Conservation (phyloP, 2,113 vertebrate genomes). For the Etia nguti region DNA sequence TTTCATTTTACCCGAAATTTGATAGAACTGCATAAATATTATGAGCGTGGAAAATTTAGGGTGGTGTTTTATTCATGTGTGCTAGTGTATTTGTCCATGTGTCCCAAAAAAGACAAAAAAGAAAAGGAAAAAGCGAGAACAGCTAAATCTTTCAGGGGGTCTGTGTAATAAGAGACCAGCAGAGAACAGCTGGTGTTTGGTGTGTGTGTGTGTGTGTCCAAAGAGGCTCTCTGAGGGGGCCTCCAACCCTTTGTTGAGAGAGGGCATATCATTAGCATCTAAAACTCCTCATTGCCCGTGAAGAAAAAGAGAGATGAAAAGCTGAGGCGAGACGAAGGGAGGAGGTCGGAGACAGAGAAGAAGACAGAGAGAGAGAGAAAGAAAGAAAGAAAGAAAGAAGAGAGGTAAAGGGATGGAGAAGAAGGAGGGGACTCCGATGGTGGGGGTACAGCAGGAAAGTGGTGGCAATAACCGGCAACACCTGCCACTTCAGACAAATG, state of each 20-base stretch:
- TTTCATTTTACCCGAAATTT: neutral
- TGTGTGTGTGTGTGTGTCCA: slow-evolving; percentile 36
- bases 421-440: neutral
- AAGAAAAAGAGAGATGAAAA: slow-evolving; percentile 22
- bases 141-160: slow-evolving; percentile 17
- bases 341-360: neutral
- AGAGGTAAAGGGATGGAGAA: neutral
- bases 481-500: slow-evolving; percentile 36
- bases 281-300: slow-evolving; percentile 61
- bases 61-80: neutral
- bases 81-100: neutral
- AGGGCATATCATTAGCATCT: slow-evolving; percentile 71
- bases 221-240: slow-evolving; percentile 34
- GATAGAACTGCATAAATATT: neutral
- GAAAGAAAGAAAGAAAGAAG: neutral
- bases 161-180: slow-evolving; percentile 48
- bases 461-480: slow-evolving; percentile 46
- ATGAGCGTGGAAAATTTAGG: neutral
- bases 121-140: neutral
- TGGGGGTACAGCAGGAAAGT: slow-evolving; percentile 17
- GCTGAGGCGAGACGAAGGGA: neutral
- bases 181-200: slow-evolving; percentile 56
- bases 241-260: slow-evolving; percentile 52
- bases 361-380: neutral
- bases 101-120: neutral